Evolutionary conservation across 2,888 invertebrate species (phyloP), one percentile per base, ranked within the genome.

Genomic region (Nomada flava): DNA sequence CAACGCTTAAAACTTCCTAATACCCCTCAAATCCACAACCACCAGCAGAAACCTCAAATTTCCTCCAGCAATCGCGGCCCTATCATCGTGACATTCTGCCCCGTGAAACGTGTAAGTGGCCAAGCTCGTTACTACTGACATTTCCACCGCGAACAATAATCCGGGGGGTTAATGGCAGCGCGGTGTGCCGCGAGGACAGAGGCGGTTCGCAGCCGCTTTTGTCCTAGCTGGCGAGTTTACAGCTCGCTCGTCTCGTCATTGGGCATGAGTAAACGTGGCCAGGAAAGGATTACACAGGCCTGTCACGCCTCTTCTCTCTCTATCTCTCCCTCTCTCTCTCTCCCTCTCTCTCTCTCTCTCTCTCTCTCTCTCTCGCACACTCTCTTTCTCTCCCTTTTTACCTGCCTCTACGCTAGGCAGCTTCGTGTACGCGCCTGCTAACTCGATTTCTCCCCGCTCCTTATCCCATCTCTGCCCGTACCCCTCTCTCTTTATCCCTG

Each of bases 151-250:
- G 72, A 68, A 79, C 79, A 80, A 79, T 79, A 79, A 80, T 80
- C 80, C 80, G 5, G 63, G 68, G 72, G 80, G 79, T 80, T 74
- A 78, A 78, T 78, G 78, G 69, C 83, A 62, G 82, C 82, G 77
- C 74, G 73, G 72, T 67, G 65, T 72, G 83, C 79, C 82, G 72
- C 78, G 74, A 78, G 75, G 83, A 71, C 82, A 82, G 82, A 72
- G 73, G 75, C 79, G 79, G 78, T 83, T 79, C 79, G 82, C 79
- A 80, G 76, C 62, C 73, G 78, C 86, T 85, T 86, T 86, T 86
- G 86, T 85, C 85, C 79, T 79, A 68, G 68, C 82, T 82, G 76
- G 76, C 82, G 78, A 82, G 82, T 84, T 86, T 88, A 86, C 88
- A 84, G 77, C 85, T 76, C 74, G 80, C 73, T 76, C 81, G 74